A percentile compares a stretch with the other conserved stretches of the same genome.
Conservation (phyloP, 2,113 vertebrate genomes). For the Rhabdornis inornatus region DNA sequence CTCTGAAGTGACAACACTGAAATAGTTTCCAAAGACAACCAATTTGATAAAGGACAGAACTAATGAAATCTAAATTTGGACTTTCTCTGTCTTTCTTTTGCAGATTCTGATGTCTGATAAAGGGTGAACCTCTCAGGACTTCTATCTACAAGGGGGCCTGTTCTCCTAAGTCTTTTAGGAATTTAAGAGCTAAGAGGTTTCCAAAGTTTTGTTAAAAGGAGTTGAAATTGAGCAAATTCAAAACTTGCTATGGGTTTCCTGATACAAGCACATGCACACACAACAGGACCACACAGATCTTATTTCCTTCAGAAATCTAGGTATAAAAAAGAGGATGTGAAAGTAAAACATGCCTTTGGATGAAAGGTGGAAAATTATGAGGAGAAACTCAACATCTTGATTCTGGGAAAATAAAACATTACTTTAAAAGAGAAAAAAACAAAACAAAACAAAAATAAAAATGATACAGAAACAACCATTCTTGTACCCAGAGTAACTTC, state of each 20-base stretch:
- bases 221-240: background rate
- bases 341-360: background rate
- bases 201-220: background rate
- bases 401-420: background rate
- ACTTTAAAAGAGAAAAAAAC: background rate
- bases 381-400: background rate
- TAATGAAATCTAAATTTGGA: background rate
- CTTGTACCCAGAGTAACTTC: background rate
- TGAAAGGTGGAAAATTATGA: background rate
- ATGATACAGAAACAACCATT: background rate
- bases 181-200: background rate
- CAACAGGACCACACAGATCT: background rate
- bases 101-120: background rate
- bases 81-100: background rate
- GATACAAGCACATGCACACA: background rate
- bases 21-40: background rate
- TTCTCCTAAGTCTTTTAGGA: background rate
- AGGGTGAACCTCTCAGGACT: background rate
- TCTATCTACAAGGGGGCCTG: fast-evolving
- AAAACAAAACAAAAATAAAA: background rate
- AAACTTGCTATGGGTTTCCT: background rate
- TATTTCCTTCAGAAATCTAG: background rate
- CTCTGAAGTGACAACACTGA: background rate
- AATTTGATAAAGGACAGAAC: background rate
- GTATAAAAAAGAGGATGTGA: too few species aligned